These are phyloP conservation scores for Rhaphigaster nebulosa DNA, from an alignment of 2,888 invertebrate genomes.

Conservation along the genomic window DNA sequence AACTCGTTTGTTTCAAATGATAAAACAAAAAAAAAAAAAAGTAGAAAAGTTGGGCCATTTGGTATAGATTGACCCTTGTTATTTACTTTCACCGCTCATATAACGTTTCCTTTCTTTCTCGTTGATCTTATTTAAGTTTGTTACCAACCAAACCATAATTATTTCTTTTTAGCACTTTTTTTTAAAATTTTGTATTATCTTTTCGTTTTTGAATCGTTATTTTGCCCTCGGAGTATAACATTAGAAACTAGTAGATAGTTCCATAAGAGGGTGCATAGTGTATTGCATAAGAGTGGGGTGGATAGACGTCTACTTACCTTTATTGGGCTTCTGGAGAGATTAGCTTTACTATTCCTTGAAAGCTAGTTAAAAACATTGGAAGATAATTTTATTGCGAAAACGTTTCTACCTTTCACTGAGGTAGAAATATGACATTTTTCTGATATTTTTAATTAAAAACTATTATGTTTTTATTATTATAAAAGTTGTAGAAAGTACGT, in stretches of 20 bases:
- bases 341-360: not conserved
- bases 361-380: not conserved
- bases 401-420: not conserved
- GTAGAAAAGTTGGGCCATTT: not conserved
- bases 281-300: not conserved
- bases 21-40: not conserved
- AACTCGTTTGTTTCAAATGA: slow-evolving; percentile 6
- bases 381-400: not conserved
- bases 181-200: not conserved
- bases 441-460: too few species aligned
- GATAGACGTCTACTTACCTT: slow-evolving; percentile 3
- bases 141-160: not conserved
- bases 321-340: slow-evolving; percentile 38
- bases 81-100: not conserved
- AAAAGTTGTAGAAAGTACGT: too few species aligned
- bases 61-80: not conserved
- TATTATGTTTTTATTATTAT: too few species aligned
- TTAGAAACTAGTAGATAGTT: not conserved
- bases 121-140: not conserved
- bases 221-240: not conserved
- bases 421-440: too few species aligned
- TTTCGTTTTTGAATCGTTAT: not conserved
- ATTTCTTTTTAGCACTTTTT: not conserved
- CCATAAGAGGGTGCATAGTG: not conserved
- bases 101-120: not conserved